Base-by-base conservation (phyloP, 2,888 invertebrate genomes). In the Brachypalpus laphriformis region DNA sequence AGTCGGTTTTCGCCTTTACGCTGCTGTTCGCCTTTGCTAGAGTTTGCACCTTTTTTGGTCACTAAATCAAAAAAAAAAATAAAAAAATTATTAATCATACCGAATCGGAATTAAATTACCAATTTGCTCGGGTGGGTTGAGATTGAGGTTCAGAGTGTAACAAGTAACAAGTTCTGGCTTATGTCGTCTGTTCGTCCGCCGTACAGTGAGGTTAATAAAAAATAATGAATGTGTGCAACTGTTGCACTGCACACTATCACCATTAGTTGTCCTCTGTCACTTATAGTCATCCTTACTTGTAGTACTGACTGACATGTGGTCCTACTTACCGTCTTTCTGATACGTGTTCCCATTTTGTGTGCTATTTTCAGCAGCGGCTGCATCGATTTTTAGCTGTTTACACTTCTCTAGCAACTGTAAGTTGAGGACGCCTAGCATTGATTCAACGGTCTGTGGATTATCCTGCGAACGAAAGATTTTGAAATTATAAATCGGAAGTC, bases 241-340 rank as follows among this genome's bases (percentile, higher is more conserved):
- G 77, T 72, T 82, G 65, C 57, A 20, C 22, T 63, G 31, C 9
- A 42, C 14, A 11, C 3, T 7, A 56, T 6, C 28, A 7, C 42
- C 37, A 22, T 20, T 25, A 18, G 28, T 63, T 20, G 31, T 56
- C 65, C 47, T 54, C 34, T 31, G 31, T 66, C 42, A 66, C 54
- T 66, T 57, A n/a, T n/a, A 70, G 56, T 68, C 77, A 47, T 18
- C 66, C 34, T 47, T 25, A 57, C 25, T 47, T 16, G 9, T n/a
- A 40, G 14, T 70, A 18, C 42, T 76, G 18, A 14, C 22, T 59
- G 66, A 68, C 68, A 56, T 74, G 47, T 54, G 54, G 54, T 70
- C n/a, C n/a, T n/a, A 80, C 80, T 83, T 83, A 75, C 83, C 56
- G 22, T 68, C 78, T 63, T 85, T 85, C 22, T 85, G 80, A 85